Percentiles rank a stretch among this genome's conserved stretches.
These are phyloP conservation scores for Litoditis marina DNA, from an alignment of 2,888 invertebrate genomes.

Conservation along the genomic window DNA sequence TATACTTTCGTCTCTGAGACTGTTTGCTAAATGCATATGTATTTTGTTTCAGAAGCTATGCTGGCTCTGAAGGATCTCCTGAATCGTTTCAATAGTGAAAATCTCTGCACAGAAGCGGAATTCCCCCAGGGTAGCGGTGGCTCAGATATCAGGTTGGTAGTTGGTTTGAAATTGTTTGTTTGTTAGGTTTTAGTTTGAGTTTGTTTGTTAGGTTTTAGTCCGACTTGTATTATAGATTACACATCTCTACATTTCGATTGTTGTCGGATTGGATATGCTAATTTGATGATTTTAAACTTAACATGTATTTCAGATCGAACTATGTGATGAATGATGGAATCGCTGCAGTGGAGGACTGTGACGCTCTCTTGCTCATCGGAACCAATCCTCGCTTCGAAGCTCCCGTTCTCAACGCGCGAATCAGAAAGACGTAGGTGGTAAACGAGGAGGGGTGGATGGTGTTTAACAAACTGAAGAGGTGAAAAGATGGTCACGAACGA, in stretches of 20 bases:
- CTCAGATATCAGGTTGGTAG: constrained; percentile 65
- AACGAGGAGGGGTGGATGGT: too few relatives aligned
- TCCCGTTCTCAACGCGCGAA: constrained; percentile 87
- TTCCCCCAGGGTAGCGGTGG: constrained; percentile 70
- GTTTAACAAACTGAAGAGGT: too few relatives aligned
- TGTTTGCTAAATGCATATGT: too few relatives aligned
- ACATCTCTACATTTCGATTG: too few relatives aligned
- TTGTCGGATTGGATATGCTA: too few relatives aligned
- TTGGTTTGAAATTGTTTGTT: background rate
- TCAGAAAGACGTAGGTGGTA: constrained; percentile 74
- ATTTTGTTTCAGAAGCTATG: constrained; percentile 69
- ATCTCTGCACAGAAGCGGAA: constrained; percentile 82
- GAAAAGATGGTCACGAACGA: too few relatives aligned
- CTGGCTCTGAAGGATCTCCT: constrained; percentile 86
- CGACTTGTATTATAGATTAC: too few relatives aligned
- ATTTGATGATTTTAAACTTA: too few relatives aligned
- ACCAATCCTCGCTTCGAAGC: constrained; percentile 97
- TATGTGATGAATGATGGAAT: constrained; percentile 89
- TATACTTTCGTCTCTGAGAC: too few relatives aligned
- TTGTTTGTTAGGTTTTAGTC: too few relatives aligned
- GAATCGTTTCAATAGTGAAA: constrained; percentile 81
- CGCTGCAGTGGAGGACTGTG: constrained; percentile 85
- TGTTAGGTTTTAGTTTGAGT: constrained; percentile 65
- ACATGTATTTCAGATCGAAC: constrained; percentile 64
- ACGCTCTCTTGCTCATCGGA: constrained; percentile 85